Evolutionary conservation across 2,113 vertebrate genomes (phyloP).

Genomic region (Melanerpes aurifrons): DNA sequence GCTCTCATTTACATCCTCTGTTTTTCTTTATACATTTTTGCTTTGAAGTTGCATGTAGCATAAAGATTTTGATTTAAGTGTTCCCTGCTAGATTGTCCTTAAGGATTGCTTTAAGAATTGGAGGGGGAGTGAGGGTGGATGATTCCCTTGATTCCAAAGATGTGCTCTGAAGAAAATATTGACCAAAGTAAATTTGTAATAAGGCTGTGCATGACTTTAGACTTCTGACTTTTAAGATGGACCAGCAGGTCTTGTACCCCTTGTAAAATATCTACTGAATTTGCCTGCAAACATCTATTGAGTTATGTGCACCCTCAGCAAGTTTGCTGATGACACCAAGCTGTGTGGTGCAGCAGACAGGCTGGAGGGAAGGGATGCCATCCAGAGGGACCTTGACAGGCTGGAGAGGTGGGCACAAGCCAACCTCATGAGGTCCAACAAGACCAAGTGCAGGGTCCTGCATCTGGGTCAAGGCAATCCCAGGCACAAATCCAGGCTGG

Average conservation of each 20-base stretch:
- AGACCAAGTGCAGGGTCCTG: too few species aligned
- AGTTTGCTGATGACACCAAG: too few species aligned
- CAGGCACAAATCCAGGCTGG: too few species aligned
- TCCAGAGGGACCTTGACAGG: too few species aligned
- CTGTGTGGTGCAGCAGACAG: too few species aligned
- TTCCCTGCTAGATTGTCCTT: background rate
- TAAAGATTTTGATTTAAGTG: background rate
- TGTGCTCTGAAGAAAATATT: background rate
- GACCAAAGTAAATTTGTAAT: background rate
- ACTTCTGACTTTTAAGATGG: background rate
- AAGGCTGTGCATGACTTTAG: fast-evolving
- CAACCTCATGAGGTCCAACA: too few species aligned
- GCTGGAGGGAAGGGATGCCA: too few species aligned
- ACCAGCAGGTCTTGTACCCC: fast-evolving
- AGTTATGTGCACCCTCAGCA: too few species aligned
- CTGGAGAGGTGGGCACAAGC: too few species aligned
- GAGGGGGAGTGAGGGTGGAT: too few species aligned
- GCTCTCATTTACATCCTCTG: background rate
- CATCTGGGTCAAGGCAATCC: too few species aligned
- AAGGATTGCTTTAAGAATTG: background rate
- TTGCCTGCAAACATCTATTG: background rate
- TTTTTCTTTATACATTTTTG: background rate
- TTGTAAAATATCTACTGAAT: background rate
- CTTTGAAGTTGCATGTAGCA: background rate
- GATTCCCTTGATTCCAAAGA: background rate